Base-by-base conservation (phyloP, 2,797 vertebrate genomes). In the Eidolon dupreanum region DNA sequence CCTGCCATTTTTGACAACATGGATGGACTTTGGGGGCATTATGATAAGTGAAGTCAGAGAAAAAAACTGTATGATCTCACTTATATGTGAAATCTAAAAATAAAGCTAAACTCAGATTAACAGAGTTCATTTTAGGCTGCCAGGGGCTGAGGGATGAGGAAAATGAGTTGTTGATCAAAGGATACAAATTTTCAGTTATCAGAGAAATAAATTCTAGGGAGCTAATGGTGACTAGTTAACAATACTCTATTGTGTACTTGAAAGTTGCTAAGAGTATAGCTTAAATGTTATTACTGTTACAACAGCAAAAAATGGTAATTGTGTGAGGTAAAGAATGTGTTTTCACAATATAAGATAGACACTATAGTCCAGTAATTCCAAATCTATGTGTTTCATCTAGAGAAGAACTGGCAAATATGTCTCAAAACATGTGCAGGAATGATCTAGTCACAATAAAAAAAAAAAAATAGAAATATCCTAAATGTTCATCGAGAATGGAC, bases 401-500 rank as follows among this genome's bases (percentile, higher is more conserved):
- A 90, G 49, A 93, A 93, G 93, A 22, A 71, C 26, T 83, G n/a
- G 16, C 19, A 93, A 94, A 75, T n/a, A 9, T 49, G 15, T 61
- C 63, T 66, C 36, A 33, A 57, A 89, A 41, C n/a, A 51, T 19
- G 0, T 53, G 43, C 11, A 46, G 49, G 43, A 65, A 77, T 78
- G 20, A 28, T 81, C 26, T 87, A 65, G 8, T 66, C 43, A 46
- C 70, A 74, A 28, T 33, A 63, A 63, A 55, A 33, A 85, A 81
- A 88, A 51, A 43, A 43, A 43, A 83, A 53, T 43, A 20, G 38
- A 82, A 83, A 20, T 20, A 84, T 41, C 19, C 13, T 77, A 86
- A 49, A 57, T 70, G 41, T 92, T 55, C 51, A 55, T 59, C 63
- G 6, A 38, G 20, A 26, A 28, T 41, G 7, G 16, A 51, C 6